Conservation (phyloP, 2,888 invertebrate species). For the Drosophila atripex region DNA sequence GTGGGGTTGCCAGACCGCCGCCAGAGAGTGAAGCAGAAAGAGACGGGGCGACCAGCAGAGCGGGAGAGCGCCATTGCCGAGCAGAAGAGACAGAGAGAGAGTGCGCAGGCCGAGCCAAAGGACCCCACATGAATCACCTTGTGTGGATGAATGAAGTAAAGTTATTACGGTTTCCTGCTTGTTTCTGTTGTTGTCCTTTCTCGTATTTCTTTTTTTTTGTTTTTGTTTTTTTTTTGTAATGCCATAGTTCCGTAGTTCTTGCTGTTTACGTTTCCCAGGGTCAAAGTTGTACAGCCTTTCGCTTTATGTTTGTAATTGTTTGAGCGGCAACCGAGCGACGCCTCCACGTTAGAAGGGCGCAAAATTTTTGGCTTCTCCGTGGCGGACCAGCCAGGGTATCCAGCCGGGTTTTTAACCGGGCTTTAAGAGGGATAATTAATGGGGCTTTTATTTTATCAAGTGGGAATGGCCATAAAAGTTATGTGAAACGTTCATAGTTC, state of each 20-base stretch:
- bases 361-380: slow-evolving; percentile 13
- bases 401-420: slow-evolving; percentile 4
- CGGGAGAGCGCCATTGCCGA: slow-evolving; percentile 37
- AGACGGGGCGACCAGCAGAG: background rate
- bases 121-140: slow-evolving; percentile 24
- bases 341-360: slow-evolving; percentile 49
- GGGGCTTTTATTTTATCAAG: slow-evolving; percentile 1
- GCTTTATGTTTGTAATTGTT: slow-evolving; percentile 73
- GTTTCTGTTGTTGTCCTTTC: slow-evolving; percentile 47
- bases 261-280: slow-evolving; percentile 53
- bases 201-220: slow-evolving; percentile 5
- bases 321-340: slow-evolving; percentile 55
- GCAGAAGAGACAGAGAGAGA: slow-evolving; percentile 44
- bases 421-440: slow-evolving; percentile 19
- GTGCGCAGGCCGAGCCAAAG: slow-evolving; percentile 35
- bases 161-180: slow-evolving; percentile 32
- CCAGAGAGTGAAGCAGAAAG: background rate
- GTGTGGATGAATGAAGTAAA: slow-evolving; percentile 63
- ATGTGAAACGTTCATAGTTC: background rate
- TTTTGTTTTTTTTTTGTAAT: slow-evolving; percentile 2
- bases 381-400: slow-evolving; percentile 7
- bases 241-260: slow-evolving; percentile 34
- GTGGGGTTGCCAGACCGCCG: slow-evolving; percentile 57
- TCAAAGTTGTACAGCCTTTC: slow-evolving; percentile 71
- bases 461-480: background rate